These are phyloP conservation scores for Pseudochromis fuscus DNA, from an alignment of 2,797 vertebrate species.

Conservation along the genomic window DNA sequence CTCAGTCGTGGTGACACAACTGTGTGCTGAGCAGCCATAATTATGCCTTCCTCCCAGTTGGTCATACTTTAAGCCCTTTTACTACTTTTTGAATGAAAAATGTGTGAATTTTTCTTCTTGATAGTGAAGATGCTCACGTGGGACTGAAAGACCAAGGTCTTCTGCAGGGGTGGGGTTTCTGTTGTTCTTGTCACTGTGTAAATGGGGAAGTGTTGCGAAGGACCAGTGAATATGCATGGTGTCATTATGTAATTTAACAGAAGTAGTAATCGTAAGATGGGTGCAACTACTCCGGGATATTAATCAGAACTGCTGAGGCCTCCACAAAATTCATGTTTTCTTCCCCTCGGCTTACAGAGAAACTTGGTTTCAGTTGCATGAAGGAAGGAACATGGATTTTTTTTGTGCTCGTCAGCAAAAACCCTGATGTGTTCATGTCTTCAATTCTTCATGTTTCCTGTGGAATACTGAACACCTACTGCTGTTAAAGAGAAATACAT, in stretches of 20 bases:
- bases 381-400: conserved; percentile 49
- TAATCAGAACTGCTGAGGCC: conserved; percentile 62
- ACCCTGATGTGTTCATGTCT: conserved; percentile 22
- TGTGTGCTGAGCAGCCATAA: too few relatives aligned
- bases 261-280: conserved; percentile 52
- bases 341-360: conserved; percentile 39
- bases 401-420: conserved; percentile 67
- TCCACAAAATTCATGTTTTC: conserved; percentile 32
- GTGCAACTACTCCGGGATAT: conserved; percentile 17
- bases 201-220: conserved; percentile 57
- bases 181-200: conserved; percentile 21
- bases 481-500: background rate
- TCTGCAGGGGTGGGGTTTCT: conserved; percentile 3
- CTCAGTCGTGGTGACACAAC: background rate
- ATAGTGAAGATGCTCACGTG: background rate
- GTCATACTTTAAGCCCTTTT: background rate
- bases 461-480: background rate
- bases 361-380: conserved; percentile 20
- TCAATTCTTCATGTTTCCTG: conserved; percentile 1
- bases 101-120: conserved; percentile 1
- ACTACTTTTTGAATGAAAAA: background rate
- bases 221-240: conserved; percentile 9
- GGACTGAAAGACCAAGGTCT: background rate
- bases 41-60: background rate
- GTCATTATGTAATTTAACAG: conserved; percentile 55